Evolutionary conservation across 2,888 invertebrate species (phyloP), one percentile per base, ranked within the genome.

Genomic region (Drosophila kambysellisi): DNA sequence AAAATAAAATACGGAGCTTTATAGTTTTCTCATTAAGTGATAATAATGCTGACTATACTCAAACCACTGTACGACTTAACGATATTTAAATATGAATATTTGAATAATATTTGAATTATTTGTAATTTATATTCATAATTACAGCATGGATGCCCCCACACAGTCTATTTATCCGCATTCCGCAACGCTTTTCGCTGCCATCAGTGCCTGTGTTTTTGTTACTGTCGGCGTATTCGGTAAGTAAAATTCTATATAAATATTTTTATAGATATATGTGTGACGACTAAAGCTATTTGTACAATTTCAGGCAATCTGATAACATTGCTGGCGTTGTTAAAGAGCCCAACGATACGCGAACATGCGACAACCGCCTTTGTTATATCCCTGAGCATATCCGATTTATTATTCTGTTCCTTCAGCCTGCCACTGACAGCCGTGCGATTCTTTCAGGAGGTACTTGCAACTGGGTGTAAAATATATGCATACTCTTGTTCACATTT

Each of bases 291-390:
- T 37, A 15, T 56, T 51, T 52, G 32, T 39, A 41, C 25, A 11
- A 46, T 62, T 52, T 7, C 94, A 97, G 97, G 98, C 70, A 98
- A 98, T 94, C 94, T 96, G 48, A 94, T 97, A 75, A 98, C 98
- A 25, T 96, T 97, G 58, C 92, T 97, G 76, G 98, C 98, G 0
- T 94, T 98, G 69, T 93, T 96, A 46, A 95, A 95, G 93, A 96
- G 96, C 90, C 96, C 96, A 7, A 97, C 97, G 93, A 94, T 98
- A 60, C 95, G 97, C 35, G 94, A 95, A 15, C 97, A 97, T 93
- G 97, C 97, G 60, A 98, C 97, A 2, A 97, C 97, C 5, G 96
- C 97, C 83, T 98, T 98, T 93, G 97, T 98, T 39, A 95, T 98
- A 75, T 97, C 97, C 17, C 95, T 98, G 53, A 97, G 97, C 93